A percentile compares a stretch with the other conserved stretches of the same genome.
Evolutionary conservation across 2,113 vertebrate species (phyloP).

Genomic region (Steatornis caripensis): DNA sequence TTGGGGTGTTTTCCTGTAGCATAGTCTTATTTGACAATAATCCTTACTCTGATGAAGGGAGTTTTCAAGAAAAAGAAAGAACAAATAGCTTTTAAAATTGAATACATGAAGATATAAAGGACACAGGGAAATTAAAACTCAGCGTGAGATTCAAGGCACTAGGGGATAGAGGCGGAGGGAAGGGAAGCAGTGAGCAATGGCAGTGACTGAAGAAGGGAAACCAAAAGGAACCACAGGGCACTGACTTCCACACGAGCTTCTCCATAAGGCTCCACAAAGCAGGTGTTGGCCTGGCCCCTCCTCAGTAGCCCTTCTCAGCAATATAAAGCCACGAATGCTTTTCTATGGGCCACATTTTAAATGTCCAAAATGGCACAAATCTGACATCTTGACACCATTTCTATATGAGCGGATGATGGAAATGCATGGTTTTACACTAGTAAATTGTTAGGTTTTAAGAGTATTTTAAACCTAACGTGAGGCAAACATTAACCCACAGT

Average conservation of each 20-base stretch:
- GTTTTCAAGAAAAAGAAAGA: neutral
- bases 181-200: neutral
- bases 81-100: neutral
- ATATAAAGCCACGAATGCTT: neutral
- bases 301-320: neutral
- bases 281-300: neutral
- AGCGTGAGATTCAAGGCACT: neutral
- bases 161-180: neutral
- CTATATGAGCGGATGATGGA: neutral
- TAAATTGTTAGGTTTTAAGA: neutral
- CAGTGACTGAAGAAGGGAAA: neutral
- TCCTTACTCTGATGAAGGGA: neutral
- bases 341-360: neutral
- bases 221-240: neutral
- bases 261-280: neutral
- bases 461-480: neutral
- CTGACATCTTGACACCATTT: neutral
- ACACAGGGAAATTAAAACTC: neutral
- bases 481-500: neutral
- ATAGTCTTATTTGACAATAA: neutral
- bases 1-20: neutral
- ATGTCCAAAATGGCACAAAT: neutral
- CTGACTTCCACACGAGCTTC: neutral
- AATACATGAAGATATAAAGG: neutral
- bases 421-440: no score